Percentiles rank a stretch among this genome's conserved stretches.
Evolutionary conservation across 2,797 vertebrate genomes (phyloP).

Genomic region (Microctenopoma steveboyesi): DNA sequence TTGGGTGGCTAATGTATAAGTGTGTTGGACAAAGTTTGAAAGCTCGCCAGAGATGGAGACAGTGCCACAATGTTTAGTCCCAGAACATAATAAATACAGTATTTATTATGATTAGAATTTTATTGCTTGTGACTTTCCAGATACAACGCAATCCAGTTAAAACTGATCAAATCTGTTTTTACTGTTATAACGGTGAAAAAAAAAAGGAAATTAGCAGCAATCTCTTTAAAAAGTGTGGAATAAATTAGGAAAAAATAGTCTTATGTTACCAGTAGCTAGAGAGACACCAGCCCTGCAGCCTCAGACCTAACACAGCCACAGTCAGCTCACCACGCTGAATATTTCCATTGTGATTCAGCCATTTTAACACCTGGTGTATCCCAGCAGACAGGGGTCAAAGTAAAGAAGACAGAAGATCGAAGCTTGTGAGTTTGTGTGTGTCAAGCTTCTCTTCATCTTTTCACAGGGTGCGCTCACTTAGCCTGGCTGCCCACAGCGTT

Average conservation of each 20-base stretch:
- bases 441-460: constrained; percentile 42
- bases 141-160: constrained; percentile 41
- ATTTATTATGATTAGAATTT: constrained; percentile 18
- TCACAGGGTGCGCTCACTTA: constrained; percentile 4
- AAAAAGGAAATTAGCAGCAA: constrained; percentile 27
- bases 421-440: constrained; percentile 33
- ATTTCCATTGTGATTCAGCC: constrained; percentile 47
- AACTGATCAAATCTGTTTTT: constrained; percentile 35
- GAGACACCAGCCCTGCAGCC: constrained; percentile 27
- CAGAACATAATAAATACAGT: constrained; percentile 22
- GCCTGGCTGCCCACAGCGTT: constrained; percentile 7
- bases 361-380: constrained; percentile 41
- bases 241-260: constrained; percentile 30
- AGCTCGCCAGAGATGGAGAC: constrained; percentile 10
- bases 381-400: constrained; percentile 42
- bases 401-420: constrained; percentile 49
- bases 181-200: constrained; percentile 15
- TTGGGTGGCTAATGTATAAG: constrained; percentile 34
- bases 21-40: constrained; percentile 41
- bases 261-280: constrained; percentile 32
- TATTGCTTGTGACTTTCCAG: constrained; percentile 26
- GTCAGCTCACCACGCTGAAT: constrained; percentile 32
- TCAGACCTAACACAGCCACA: constrained; percentile 17
- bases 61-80: constrained; percentile 17
- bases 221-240: constrained; percentile 37